Conservation (phyloP, 2,888 invertebrate species). For the Cephus sareptanus region DNA sequence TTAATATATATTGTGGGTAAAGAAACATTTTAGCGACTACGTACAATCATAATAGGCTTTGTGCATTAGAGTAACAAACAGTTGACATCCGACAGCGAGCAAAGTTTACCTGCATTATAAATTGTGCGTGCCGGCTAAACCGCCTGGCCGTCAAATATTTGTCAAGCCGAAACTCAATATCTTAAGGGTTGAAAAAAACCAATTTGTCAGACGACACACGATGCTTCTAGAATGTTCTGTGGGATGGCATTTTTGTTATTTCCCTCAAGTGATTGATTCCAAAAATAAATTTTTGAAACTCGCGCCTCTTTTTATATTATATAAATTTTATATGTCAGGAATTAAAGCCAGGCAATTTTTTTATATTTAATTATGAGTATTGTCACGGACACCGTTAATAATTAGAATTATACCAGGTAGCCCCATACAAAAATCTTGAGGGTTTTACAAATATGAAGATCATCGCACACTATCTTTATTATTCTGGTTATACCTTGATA, state of each 20-base stretch:
- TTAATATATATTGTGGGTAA: conserved; percentile 11
- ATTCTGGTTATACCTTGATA: background rate
- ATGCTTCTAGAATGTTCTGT: background rate
- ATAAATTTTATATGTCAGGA: background rate
- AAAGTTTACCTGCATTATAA: conserved; percentile 41
- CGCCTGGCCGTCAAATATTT: conserved; percentile 35
- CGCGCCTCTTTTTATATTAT: background rate
- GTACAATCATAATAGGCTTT: conserved; percentile 37
- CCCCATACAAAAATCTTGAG: background rate
- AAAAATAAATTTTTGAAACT: background rate
- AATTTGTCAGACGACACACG: conserved; percentile 50
- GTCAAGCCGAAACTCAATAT: conserved; percentile 47
- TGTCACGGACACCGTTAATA: background rate
- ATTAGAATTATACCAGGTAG: too few species aligned
- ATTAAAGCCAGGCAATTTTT: background rate
- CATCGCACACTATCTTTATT: background rate
- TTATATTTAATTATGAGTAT: background rate
- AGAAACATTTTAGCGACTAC: conserved; percentile 18
- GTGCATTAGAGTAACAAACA: conserved; percentile 34
- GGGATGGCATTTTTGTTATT: background rate
- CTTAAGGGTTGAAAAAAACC: conserved; percentile 37
- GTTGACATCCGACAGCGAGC: conserved; percentile 23
- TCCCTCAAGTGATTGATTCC: background rate
- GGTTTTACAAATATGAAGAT: background rate
- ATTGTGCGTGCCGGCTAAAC: conserved; percentile 39